A percentile compares a stretch with the other conserved stretches of the same genome.
phyloP scores from a whole-genome alignment of 2,113 vertebrate genomes.

The Chloroceryle aenea region DNA sequence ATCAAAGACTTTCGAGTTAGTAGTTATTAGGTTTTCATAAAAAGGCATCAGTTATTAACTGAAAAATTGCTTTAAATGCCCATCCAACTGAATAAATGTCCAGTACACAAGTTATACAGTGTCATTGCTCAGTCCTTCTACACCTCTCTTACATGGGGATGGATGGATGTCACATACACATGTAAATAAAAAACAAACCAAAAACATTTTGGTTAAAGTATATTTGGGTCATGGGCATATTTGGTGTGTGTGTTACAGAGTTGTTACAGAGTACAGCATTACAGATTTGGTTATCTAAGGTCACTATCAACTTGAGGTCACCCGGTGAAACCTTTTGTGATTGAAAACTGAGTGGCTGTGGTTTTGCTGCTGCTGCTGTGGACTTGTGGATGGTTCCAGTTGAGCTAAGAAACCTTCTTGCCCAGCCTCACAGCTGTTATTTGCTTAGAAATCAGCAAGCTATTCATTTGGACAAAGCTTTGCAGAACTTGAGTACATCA shows the following conservation, averaged over 20 bases:
- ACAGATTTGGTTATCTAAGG: neutral
- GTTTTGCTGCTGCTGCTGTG: neutral
- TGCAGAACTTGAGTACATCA: neutral
- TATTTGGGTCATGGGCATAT: neutral
- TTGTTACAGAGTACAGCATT: neutral
- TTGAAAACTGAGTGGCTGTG: neutral
- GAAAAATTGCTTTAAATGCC: neutral
- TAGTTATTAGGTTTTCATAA: neutral
- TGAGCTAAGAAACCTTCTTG: neutral
- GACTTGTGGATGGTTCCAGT: neutral
- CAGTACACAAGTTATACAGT: neutral
- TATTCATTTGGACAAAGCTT: neutral
- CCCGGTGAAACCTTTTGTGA: neutral
- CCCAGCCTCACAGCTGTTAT: neutral
- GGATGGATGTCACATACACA: neutral
- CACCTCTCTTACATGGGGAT: fast-evolving
- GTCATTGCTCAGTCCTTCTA: neutral
- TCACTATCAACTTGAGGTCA: neutral
- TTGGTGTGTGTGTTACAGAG: neutral
- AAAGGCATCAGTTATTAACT: neutral
- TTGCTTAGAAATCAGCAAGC: neutral
- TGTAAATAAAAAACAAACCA: neutral
- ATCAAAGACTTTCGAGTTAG: neutral
- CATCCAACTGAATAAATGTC: neutral
- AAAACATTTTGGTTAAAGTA: neutral